phyloP scores from a whole-genome alignment of 2,113 vertebrate genomes.

The Passer montanus region DNA sequence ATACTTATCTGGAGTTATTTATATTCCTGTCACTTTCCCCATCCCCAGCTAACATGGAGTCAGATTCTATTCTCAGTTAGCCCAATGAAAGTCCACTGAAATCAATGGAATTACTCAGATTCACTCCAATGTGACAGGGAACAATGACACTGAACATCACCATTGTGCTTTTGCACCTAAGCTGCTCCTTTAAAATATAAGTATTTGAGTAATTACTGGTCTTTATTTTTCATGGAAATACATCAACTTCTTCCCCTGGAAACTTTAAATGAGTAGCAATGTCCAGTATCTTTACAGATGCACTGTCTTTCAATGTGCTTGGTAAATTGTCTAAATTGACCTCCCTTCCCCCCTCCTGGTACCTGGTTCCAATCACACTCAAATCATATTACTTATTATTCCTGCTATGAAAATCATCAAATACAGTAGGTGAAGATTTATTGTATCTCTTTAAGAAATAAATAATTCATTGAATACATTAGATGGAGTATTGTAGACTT shows the following conservation, averaged over 20 bases:
- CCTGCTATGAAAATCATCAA: conserved; percentile 71
- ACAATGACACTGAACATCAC: conserved; percentile 8
- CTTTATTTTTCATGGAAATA: background rate
- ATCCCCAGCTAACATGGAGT: conserved; percentile 4
- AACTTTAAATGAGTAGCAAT: background rate
- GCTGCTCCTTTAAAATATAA: background rate
- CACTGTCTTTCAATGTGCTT: background rate
- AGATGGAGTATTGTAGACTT: conserved; percentile 65
- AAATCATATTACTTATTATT: conserved; percentile 70
- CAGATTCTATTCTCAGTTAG: conserved; percentile 50
- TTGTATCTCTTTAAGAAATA: conserved; percentile 70
- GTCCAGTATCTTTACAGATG: background rate
- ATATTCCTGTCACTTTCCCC: conserved; percentile 18
- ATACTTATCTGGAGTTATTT: conserved; percentile 35
- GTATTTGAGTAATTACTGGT: background rate
- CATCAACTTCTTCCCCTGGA: background rate
- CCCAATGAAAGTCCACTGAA: conserved; percentile 42
- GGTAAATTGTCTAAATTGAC: conserved; percentile 43
- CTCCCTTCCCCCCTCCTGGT: conserved; percentile 14
- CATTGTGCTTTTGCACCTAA: conserved; percentile 28
- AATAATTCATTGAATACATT: conserved; percentile 73
- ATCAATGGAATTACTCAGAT: conserved; percentile 47
- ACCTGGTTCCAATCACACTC: conserved; percentile 54
- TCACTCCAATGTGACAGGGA: background rate
- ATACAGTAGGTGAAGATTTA: conserved; percentile 72